Evolutionary conservation across 2,888 invertebrate genomes (phyloP).

Genomic region (Saturnia japonica): DNA sequence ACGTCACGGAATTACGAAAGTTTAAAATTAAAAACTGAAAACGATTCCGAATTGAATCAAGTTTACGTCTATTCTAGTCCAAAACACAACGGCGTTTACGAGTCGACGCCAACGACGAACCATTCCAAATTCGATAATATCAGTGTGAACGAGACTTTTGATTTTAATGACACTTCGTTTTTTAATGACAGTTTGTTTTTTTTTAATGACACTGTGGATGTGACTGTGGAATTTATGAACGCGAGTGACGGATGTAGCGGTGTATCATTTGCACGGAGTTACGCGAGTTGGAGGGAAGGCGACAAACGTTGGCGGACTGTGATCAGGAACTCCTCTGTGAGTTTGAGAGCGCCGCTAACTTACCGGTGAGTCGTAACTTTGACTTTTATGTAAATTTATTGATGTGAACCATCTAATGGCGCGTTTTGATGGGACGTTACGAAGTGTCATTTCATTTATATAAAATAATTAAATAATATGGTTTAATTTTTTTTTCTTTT

Average conservation of each 20-base stretch:
- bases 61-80: slow-evolving; percentile 76
- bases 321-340: slow-evolving; percentile 59
- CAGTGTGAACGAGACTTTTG: slow-evolving; percentile 24
- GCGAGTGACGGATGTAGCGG: slow-evolving; percentile 61
- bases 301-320: slow-evolving; percentile 54
- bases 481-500: too few relatives aligned
- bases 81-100: slow-evolving; percentile 71
- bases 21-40: slow-evolving; percentile 60
- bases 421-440: too few relatives aligned
- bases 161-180: slow-evolving; percentile 37
- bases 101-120: slow-evolving; percentile 47
- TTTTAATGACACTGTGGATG: slow-evolving; percentile 55
- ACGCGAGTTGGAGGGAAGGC: slow-evolving; percentile 72
- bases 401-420: too few relatives aligned
- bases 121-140: slow-evolving; percentile 54
- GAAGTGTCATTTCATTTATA: too few relatives aligned
- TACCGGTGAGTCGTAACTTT: slow-evolving; percentile 68
- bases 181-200: slow-evolving; percentile 50
- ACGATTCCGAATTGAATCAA: slow-evolving; percentile 67
- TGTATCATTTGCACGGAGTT: slow-evolving; percentile 62
- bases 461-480: too few relatives aligned
- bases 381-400: slow-evolving; percentile 10
- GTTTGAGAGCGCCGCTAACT: slow-evolving; percentile 75
- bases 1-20: slow-evolving; percentile 41
- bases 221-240: slow-evolving; percentile 59